A percentile compares a stretch with the other conserved stretches of the same genome.
These are phyloP conservation scores for Polydrusus tereticollis DNA, from an alignment of 2,888 invertebrate genomes.

Conservation along the genomic window DNA sequence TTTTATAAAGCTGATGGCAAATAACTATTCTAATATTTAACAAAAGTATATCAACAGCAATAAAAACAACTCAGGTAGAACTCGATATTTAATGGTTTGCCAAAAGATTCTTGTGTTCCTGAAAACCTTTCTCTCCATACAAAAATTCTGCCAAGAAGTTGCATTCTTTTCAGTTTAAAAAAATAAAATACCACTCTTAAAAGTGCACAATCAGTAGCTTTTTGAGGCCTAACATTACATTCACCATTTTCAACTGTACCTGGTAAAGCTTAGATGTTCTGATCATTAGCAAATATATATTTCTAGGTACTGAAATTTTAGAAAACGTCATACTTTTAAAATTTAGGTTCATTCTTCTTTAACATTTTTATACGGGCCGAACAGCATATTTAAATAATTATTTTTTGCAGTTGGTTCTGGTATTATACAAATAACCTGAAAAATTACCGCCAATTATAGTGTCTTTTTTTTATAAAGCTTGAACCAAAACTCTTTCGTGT, in stretches of 20 bases:
- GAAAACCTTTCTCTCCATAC: too few relatives aligned
- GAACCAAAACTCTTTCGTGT: too few relatives aligned
- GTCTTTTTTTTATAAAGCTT: too few relatives aligned
- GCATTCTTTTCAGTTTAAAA: not conserved
- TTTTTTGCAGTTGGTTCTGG: too few relatives aligned
- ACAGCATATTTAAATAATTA: too few relatives aligned
- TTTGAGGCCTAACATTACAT: constrained; percentile 63
- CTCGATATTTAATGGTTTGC: not conserved
- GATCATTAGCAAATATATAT: constrained; percentile 36
- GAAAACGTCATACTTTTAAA: not conserved
- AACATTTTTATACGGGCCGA: not conserved
- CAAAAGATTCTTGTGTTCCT: too few relatives aligned
- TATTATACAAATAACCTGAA: too few relatives aligned
- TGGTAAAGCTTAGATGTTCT: constrained; percentile 55
- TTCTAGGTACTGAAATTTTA: constrained; percentile 32
- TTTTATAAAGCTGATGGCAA: not conserved
- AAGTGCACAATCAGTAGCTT: constrained; percentile 61
- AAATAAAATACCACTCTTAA: constrained; percentile 16
- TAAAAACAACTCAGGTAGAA: not conserved
- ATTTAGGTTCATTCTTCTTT: not conserved
- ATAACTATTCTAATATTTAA: not conserved
- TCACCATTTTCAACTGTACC: constrained; percentile 57
- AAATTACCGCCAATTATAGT: too few relatives aligned
- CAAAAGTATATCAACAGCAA: not conserved
- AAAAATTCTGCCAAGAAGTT: constrained; percentile 24